These are phyloP conservation scores for Tenodera sinensis DNA, from an alignment of 2,888 invertebrate species.

Conservation along the genomic window DNA sequence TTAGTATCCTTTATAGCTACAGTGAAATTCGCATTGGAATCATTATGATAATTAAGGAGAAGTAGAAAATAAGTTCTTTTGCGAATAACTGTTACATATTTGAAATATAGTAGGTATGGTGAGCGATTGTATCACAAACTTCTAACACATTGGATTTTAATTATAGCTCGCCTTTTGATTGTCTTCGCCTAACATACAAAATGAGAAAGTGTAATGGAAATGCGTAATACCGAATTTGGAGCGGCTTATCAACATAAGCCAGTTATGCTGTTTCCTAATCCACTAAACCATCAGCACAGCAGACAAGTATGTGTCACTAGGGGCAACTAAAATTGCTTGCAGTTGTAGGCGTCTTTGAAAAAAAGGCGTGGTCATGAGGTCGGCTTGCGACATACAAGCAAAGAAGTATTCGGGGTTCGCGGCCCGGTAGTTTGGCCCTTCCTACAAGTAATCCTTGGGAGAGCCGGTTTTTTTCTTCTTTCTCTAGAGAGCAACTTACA, in stretches of 20 bases:
- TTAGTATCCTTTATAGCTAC: no score
- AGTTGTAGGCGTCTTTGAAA: not conserved
- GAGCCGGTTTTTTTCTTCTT: not conserved
- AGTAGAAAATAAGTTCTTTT: no score
- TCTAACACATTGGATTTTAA: no score
- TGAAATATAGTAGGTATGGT: no score
- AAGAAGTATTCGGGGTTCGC: not conserved
- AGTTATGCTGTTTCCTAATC: not conserved
- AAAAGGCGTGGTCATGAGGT: not conserved
- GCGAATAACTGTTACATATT: no score
- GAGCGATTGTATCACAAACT: no score
- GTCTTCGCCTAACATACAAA: not conserved
- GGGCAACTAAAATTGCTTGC: not conserved
- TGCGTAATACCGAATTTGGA: not conserved
- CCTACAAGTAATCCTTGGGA: not conserved
- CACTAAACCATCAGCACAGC: not conserved
- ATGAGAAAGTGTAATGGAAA: not conserved
- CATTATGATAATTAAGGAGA: no score
- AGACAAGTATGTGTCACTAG: not conserved
- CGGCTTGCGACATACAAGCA: not conserved
- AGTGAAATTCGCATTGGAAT: no score
- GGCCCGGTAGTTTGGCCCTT: not conserved
- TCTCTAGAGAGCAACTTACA: not conserved
- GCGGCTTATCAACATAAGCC: not conserved
- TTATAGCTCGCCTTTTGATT: no score